phyloP scores from a whole-genome alignment of 2,113 vertebrate genomes.

The Vidua chalybeata region DNA sequence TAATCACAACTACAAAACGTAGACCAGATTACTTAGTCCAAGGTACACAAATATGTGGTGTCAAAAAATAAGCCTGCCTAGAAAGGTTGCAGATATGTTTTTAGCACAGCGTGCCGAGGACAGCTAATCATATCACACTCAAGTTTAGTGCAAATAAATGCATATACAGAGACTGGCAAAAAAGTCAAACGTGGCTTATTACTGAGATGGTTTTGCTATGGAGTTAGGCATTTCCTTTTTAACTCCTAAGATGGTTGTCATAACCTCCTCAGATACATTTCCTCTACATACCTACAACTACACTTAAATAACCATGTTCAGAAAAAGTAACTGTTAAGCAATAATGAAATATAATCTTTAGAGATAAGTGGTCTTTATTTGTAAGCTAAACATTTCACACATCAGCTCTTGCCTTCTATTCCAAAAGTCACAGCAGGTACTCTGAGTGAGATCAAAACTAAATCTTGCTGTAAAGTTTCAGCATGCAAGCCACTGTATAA shows the following conservation, averaged over 20 bases:
- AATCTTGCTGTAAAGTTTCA: background rate
- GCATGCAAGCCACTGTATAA: background rate
- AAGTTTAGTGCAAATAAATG: background rate
- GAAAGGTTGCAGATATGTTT: background rate
- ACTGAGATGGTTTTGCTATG: background rate
- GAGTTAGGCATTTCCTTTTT: background rate
- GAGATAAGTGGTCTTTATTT: conserved; percentile 2
- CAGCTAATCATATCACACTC: background rate
- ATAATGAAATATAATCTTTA: background rate
- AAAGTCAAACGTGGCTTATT: background rate
- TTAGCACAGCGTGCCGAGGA: background rate
- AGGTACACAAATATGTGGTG: background rate
- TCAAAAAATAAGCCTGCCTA: background rate
- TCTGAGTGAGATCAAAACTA: background rate
- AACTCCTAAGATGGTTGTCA: background rate
- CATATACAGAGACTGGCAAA: background rate
- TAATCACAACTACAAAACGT: background rate
- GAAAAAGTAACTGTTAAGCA: background rate
- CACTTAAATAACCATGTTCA: background rate
- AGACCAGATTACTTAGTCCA: background rate
- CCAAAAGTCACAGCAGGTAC: conserved; percentile 7
- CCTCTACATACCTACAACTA: background rate
- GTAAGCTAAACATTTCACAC: background rate
- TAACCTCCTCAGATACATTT: background rate
- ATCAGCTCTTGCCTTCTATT: background rate